phyloP scores from a whole-genome alignment of 2,113 vertebrate genomes.

The Sciurus niger region DNA sequence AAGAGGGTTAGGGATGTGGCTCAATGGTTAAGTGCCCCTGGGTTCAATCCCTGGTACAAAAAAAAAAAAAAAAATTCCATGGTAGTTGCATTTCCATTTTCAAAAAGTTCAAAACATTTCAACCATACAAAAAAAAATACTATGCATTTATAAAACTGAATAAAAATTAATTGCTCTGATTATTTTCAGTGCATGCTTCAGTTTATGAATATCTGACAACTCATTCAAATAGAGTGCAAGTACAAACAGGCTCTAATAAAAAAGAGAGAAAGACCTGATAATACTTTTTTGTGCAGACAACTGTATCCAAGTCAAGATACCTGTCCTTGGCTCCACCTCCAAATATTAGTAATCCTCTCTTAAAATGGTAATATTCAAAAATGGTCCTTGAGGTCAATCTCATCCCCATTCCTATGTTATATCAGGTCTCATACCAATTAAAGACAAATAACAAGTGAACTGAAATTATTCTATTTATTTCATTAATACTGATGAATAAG shows the following conservation, averaged over 20 bases:
- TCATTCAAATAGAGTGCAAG: background rate
- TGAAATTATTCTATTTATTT: background rate
- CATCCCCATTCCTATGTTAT: background rate
- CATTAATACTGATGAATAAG: conserved; percentile 13
- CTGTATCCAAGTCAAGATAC: background rate
- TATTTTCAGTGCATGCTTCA: background rate
- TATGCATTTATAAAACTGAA: background rate
- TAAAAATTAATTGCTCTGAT: background rate
- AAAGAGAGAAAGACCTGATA: background rate
- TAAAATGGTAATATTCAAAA: background rate
- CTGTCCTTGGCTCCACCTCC: background rate
- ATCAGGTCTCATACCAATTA: background rate
- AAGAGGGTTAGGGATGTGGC: no score
- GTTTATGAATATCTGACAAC: background rate
- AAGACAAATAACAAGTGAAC: background rate
- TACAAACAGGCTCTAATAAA: no score
- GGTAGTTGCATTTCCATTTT: background rate
- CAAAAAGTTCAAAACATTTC: conserved; percentile 14
- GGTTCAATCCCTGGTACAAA: no score
- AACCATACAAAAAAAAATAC: background rate
- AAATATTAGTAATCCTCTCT: background rate
- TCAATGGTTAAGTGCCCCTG: no score
- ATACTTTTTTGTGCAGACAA: background rate
- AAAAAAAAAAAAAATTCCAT: no score
- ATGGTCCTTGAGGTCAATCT: background rate